Percentiles rank a stretch among this genome's conserved stretches.
Conservation (phyloP, 2,888 invertebrate species). For the Anthrax anthrax region DNA sequence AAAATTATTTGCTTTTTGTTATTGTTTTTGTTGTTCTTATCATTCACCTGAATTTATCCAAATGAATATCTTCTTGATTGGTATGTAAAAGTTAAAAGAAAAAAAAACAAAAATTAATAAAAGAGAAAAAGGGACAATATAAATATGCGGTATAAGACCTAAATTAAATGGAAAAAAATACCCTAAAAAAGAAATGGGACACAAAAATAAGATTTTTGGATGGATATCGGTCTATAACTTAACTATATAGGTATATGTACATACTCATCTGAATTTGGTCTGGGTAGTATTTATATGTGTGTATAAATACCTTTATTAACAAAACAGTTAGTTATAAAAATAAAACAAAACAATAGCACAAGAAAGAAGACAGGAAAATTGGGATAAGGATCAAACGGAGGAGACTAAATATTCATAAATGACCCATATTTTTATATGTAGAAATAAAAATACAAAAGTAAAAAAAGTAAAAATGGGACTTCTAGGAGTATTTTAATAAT, state of each 20-base stretch:
- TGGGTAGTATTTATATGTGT: neutral
- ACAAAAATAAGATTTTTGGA: neutral
- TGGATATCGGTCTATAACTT: neutral
- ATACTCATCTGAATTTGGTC: neutral
- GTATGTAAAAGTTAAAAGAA: too few species aligned
- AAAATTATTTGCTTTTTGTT: neutral
- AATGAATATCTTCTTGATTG: neutral
- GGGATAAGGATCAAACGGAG: slow-evolving; percentile 7
- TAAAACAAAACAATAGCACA: neutral
- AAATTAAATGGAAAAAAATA: too few species aligned
- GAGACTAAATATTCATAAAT: slow-evolving; percentile 12
- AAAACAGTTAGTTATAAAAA: neutral
- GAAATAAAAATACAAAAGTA: slow-evolving; percentile 2
- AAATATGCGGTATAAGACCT: too few species aligned
- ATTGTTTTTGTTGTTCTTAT: neutral
- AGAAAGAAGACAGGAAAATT: slow-evolving; percentile 5
- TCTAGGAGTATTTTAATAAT: too few species aligned
- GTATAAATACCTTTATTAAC: neutral
- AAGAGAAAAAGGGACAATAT: too few species aligned
- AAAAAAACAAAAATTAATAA: too few species aligned
- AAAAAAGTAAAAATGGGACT: neutral
- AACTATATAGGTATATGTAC: too few species aligned
- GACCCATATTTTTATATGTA: slow-evolving; percentile 5
- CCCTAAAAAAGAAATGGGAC: neutral
- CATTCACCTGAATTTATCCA: neutral